Conservation (phyloP, 2,797 vertebrate genomes). For the Decapterus maruadsi region DNA sequence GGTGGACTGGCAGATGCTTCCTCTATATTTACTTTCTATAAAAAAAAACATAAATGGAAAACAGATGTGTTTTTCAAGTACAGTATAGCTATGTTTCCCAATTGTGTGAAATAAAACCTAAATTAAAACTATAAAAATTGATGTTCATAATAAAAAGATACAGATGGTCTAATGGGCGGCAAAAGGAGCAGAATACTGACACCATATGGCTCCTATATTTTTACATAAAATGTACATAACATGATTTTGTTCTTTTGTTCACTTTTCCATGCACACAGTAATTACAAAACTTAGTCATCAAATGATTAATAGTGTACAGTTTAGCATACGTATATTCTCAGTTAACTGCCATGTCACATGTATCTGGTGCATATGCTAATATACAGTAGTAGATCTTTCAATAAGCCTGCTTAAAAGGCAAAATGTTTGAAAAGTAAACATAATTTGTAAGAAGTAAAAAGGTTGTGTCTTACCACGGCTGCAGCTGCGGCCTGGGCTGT, state of each 20-base stretch:
- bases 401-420: constrained; percentile 4
- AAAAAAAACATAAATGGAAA: too few relatives aligned
- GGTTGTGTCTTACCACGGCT: constrained; percentile 82
- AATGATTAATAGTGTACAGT: constrained; percentile 5
- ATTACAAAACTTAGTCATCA: neutral
- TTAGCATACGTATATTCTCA: neutral
- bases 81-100: neutral
- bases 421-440: neutral
- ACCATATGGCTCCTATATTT: constrained; percentile 2
- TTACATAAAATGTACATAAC: too few relatives aligned
- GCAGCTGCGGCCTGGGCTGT: constrained; percentile 93
- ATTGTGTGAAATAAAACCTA: constrained; percentile 5
- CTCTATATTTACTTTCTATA: neutral
- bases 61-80: neutral
- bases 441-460: constrained; percentile 10
- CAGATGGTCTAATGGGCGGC: constrained; percentile 20
- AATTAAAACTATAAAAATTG: constrained; percentile 22
- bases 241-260: constrained; percentile 3
- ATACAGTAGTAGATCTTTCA: neutral
- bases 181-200: constrained; percentile 14
- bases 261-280: constrained; percentile 14
- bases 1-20: constrained; percentile 8
- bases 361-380: neutral
- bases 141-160: constrained; percentile 3
- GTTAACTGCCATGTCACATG: neutral